Evolutionary conservation across 2,888 invertebrate species (phyloP).

Genomic region (Noctua janthina): DNA sequence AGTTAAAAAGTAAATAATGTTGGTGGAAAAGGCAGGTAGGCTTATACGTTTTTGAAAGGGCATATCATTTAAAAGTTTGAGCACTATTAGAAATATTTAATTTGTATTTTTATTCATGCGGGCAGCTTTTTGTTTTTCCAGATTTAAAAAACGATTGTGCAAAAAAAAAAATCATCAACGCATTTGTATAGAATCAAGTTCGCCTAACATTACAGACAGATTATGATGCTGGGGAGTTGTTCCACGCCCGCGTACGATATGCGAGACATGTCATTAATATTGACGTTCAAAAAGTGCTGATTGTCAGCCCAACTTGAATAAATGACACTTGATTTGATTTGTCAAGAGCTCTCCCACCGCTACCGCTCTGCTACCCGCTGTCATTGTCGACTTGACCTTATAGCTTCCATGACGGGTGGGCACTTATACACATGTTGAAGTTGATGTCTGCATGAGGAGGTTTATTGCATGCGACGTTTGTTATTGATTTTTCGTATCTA

Average conservation of each 20-base stretch:
- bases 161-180: background rate
- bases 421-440: constrained; percentile 27
- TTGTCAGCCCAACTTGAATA: background rate
- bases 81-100: background rate
- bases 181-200: background rate
- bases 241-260: background rate
- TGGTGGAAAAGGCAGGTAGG: background rate
- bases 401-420: constrained; percentile 7
- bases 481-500: constrained; percentile 43
- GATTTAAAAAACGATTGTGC: background rate
- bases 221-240: background rate
- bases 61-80: background rate
- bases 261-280: background rate
- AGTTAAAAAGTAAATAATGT: background rate
- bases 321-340: background rate
- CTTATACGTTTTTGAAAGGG: background rate
- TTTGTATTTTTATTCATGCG: background rate
- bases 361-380: background rate
- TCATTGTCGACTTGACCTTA: background rate
- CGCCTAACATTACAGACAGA: background rate
- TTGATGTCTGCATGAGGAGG: constrained; percentile 36
- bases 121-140: background rate
- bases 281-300: background rate
- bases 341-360: background rate
- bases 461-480: constrained; percentile 28